These are phyloP conservation scores for Thryonomys swinderianus DNA, from an alignment of 2,113 vertebrate species.

Conservation along the genomic window DNA sequence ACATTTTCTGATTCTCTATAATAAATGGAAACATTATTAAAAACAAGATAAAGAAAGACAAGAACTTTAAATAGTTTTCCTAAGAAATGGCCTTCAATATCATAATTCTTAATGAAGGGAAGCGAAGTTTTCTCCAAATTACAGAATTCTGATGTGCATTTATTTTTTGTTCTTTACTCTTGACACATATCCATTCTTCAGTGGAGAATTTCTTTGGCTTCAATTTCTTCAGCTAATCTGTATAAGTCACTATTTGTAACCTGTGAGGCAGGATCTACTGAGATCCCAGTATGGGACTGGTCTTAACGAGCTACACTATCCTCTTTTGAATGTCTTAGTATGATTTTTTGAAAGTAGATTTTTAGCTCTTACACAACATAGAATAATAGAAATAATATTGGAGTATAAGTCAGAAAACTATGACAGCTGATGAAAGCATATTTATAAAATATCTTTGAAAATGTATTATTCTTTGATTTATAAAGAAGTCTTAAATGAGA, in stretches of 20 bases:
- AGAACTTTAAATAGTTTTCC: not conserved
- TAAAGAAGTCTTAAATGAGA: not conserved
- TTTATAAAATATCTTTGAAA: constrained; percentile 39
- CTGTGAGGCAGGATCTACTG: not conserved
- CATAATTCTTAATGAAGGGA: not conserved
- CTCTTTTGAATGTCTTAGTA: not conserved
- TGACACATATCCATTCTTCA: not conserved
- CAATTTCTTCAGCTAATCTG: not conserved
- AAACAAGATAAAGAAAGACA: not conserved
- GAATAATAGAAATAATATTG: not conserved
- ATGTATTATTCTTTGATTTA: constrained; percentile 7
- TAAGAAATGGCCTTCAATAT: not conserved
- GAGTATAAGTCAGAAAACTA: not conserved
- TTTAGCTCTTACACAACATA: not conserved
- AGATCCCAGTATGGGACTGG: not conserved
- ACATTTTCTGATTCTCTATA: not conserved
- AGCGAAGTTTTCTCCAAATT: not conserved
- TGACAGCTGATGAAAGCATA: not conserved
- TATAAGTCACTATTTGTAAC: not conserved
- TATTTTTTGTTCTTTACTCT: not conserved
- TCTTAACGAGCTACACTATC: not conserved
- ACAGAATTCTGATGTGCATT: not conserved
- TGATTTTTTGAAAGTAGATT: not conserved
- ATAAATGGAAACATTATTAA: not conserved
- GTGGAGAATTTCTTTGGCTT: not conserved